phyloP scores from a whole-genome alignment of 64 coral and sea anemone species.

The Anthopleura sola region DNA sequence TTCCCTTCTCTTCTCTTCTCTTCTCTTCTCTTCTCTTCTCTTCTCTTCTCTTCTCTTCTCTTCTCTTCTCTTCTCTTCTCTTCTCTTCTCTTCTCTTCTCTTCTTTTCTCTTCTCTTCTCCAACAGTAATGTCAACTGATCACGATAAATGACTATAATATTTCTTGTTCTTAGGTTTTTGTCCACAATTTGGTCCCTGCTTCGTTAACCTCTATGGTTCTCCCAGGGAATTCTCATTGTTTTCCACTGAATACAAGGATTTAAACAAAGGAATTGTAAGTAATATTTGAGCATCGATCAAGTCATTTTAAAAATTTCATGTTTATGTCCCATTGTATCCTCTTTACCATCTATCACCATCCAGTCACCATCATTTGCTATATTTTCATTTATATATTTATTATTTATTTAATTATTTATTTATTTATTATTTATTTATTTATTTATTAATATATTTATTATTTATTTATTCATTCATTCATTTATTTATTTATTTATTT shows the following conservation, averaged over 20 bases:
- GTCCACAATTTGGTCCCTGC: constrained; percentile 32
- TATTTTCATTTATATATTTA: no score
- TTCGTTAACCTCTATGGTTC: constrained; percentile 51
- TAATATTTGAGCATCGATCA: background rate
- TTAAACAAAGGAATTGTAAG: constrained; percentile 56
- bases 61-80: background rate
- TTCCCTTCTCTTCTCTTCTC: background rate
- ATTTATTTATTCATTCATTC: no score
- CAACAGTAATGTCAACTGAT: no score
- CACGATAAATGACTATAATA: background rate
- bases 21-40: background rate
- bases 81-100: background rate
- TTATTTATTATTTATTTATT: no score
- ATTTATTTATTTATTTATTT: no score
- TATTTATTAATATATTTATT: no score
- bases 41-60: background rate
- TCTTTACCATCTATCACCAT: no score
- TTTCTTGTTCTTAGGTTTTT: constrained; percentile 16
- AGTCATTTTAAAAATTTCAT: no score
- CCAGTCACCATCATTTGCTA: background rate
- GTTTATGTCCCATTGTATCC: no score
- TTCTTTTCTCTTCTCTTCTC: background rate
- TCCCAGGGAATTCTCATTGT: constrained; percentile 22
- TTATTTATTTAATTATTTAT: no score
- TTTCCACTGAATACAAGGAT: constrained; percentile 11